Evolutionary conservation across 2,113 vertebrate genomes (phyloP).

Genomic region (Actenoides lindsayi): DNA sequence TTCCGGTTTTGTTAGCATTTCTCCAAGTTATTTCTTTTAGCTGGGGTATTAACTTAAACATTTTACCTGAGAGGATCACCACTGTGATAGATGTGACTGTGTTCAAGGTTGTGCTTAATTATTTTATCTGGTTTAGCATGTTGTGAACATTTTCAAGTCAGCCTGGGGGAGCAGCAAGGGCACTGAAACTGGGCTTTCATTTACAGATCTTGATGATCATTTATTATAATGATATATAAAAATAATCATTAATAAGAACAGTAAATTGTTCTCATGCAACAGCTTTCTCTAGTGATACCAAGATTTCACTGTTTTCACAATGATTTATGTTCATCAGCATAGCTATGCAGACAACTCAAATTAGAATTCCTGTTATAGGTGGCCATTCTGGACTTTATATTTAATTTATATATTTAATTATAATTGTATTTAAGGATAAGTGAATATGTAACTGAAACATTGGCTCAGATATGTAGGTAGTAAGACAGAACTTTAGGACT

Average conservation of each 20-base stretch:
- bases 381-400: not conserved
- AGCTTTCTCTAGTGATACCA: not conserved
- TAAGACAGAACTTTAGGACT: not conserved
- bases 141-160: not conserved
- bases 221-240: not conserved
- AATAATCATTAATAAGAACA: not conserved
- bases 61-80: not conserved
- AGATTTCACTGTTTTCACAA: not conserved
- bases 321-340: not conserved
- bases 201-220: not conserved
- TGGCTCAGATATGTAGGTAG: not conserved
- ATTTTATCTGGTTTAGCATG: not conserved
- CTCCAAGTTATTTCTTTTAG: not conserved
- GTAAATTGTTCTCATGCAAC: not conserved
- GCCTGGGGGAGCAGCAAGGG: not conserved
- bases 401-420: not conserved
- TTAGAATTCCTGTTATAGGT: not conserved
- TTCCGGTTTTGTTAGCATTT: not conserved
- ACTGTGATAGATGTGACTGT: not conserved
- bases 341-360: not conserved
- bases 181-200: not conserved
- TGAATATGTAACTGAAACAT: not conserved
- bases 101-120: not conserved
- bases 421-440: not conserved
- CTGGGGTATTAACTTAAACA: not conserved